Evolutionary conservation across 2,113 vertebrate genomes (phyloP), one percentile per base, ranked within the genome.

Genomic region (Bambusicola thoracicus): DNA sequence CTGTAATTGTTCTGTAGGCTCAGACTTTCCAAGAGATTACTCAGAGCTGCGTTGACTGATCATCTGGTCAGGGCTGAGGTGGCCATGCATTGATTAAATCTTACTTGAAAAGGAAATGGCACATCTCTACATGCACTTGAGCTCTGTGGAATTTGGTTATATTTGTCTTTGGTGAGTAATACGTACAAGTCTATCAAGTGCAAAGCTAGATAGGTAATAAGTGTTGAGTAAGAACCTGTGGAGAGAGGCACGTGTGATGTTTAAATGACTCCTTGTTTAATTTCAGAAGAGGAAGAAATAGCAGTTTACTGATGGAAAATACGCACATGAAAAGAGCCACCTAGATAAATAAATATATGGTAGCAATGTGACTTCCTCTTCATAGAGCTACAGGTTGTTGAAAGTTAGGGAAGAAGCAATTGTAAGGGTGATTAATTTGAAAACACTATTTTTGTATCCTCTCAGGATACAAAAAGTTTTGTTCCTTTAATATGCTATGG

Each of bases 1-100:
- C 88, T 90, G 46, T 92, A 88, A 88, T 93, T 93, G 89, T 86
- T 86, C 81, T 88, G 55, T 56, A 66, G 48, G 84, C 81, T 94
- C 87, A 93, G 80, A 91, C 70, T 91, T 94, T 88, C 79, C 86
- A 82, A 90, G 83, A 55, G 77, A 77, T 80, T 94, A 72, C 66
- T 96, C 84, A 68, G 67, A 89, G 73, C 70, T 6, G 18, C 6
- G 4, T 27, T 92, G 81, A 85, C 94, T 84, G 93, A 97, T 96
- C 88, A 79, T 79, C 84, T 95, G 95, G 94, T 80, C 95, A 88
- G 75, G 74, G 84, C 4, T 91, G 90, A 92, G 91, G 66, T 91
- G 65, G 69, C 73, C 40, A 34, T 41, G 81, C 5, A 1, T 41
- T 94, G 91, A 97, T 96, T 95, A 95, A 87, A 95, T 92, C 74